Conservation (phyloP, 2,888 invertebrate genomes). For the Pyrochroa serraticornis region DNA sequence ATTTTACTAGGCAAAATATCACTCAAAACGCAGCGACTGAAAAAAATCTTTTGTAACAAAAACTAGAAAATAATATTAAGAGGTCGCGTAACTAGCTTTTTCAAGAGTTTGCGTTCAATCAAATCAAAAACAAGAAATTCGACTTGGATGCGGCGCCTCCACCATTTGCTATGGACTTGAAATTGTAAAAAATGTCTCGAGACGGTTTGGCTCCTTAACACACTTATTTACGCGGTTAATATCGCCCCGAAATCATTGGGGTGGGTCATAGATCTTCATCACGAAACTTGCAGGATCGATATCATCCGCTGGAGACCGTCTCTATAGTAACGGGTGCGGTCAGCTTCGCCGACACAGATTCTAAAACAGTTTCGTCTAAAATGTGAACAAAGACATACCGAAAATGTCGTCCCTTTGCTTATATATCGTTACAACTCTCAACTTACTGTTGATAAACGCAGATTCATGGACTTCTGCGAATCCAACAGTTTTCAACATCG, state of each 20-base stretch:
- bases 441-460: constrained; percentile 13
- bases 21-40: no score
- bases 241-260: not conserved
- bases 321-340: constrained; percentile 42
- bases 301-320: constrained; percentile 37
- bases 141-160: no score
- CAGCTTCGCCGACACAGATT: constrained; percentile 21
- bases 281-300: constrained; percentile 37
- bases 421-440: not conserved
- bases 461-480: constrained; percentile 47
- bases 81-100: no score
- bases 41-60: no score
- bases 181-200: no score
- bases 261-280: not conserved
- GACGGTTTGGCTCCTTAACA: no score
- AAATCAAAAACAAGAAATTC: no score
- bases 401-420: not conserved
- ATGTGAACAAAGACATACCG: not conserved
- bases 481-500: constrained; percentile 76
- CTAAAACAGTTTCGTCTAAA: not conserved
- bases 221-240: no score
- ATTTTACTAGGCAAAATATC: no score
- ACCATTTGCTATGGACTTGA: no score
- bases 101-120: no score
- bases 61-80: no score